Conservation (phyloP, 2,113 vertebrate genomes). For the Carassius auratus region DNA sequence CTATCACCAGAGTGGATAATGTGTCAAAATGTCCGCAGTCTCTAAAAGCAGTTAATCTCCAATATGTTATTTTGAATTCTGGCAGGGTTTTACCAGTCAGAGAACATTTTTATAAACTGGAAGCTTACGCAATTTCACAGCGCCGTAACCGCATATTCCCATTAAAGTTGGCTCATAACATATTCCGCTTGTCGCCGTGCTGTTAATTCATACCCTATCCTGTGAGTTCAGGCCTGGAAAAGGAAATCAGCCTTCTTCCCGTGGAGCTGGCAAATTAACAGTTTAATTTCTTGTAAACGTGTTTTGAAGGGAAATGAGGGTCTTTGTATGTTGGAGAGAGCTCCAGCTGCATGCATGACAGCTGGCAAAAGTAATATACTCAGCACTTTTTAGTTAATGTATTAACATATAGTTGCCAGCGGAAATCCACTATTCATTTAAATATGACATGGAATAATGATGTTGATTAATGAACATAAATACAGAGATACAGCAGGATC, state of each 20-base stretch:
- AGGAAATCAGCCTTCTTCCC: constrained; percentile 42
- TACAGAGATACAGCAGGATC: background rate
- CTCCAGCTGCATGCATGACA: background rate
- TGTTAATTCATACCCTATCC: constrained; percentile 52
- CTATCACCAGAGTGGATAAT: background rate
- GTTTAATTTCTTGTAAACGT: constrained; percentile 47
- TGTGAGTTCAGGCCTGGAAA: constrained; percentile 42
- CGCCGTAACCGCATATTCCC: constrained; percentile 49
- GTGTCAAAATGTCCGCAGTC: constrained; percentile 3
- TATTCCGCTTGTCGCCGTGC: constrained; percentile 47
- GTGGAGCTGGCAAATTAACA: constrained; percentile 53
- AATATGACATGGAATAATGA: constrained; percentile 19
- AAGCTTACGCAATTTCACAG: constrained; percentile 51
- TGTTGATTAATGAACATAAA: background rate
- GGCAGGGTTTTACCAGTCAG: constrained; percentile 1
- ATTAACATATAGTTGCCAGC: constrained; percentile 37
- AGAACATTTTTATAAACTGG: constrained; percentile 47
- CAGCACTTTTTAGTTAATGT: constrained; percentile 23
- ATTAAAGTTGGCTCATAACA: constrained; percentile 49
- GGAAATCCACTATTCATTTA: background rate
- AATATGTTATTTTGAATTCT: constrained; percentile 33
- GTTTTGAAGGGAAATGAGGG: constrained; percentile 19
- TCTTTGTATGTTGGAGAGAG: background rate
- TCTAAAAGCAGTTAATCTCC: constrained; percentile 3
- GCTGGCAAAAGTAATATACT: constrained; percentile 6